Base-by-base conservation (phyloP, 2,113 vertebrate genomes). In the Muscicapa adusta region DNA sequence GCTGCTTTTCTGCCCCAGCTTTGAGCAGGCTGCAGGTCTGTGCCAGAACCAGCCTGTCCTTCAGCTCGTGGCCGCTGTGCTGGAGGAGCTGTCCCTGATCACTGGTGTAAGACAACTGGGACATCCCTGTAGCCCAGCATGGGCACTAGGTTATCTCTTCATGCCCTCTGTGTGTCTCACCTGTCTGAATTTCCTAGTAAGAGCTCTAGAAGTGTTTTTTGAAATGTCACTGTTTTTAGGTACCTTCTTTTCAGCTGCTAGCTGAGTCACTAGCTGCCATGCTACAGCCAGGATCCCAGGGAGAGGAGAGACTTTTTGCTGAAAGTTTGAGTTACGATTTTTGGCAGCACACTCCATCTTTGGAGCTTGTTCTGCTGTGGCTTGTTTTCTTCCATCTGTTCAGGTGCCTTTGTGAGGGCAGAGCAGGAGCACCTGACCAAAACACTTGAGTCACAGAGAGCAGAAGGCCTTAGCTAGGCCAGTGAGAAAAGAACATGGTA, bases 351-450 rank as follows among this genome's bases (percentile, higher is more conserved):
- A 9, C 23, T 86, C 33, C 33, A 83, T 80, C 43, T 88, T 85
- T 78, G 8, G 40, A 89, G 57, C 61, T 81, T 81, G 24, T 85
- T 94, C 78, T 72, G 19, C 60, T 43, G 13, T 62, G 54, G n/a
- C 38, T 88, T 87, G 70, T 74, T 95, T 65, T 78, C 60, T 92
- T 95, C 91, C 83, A 78, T 84, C 91, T 93, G 60, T 71, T 90
- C 79, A 84, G 83, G 94, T 92, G 43, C 60, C 65, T 89, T 90
- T 83, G 67, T 73, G 34, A 54, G 45, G 62, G 53, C 63, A 42
- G 62, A 78, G 57, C 73, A 33, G 51, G 76, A 92, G 36, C 53
- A 48, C 50, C 48, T 2, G 0, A 36, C 47, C 9, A 14, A 56
- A 85, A 51, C 50, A 1, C n/a, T 85, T 43, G 11, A 48, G 50